A percentile compares a stretch with the other conserved stretches of the same genome.
Evolutionary conservation across 2,113 vertebrate species (phyloP).

Genomic region (Corythaixoides concolor): DNA sequence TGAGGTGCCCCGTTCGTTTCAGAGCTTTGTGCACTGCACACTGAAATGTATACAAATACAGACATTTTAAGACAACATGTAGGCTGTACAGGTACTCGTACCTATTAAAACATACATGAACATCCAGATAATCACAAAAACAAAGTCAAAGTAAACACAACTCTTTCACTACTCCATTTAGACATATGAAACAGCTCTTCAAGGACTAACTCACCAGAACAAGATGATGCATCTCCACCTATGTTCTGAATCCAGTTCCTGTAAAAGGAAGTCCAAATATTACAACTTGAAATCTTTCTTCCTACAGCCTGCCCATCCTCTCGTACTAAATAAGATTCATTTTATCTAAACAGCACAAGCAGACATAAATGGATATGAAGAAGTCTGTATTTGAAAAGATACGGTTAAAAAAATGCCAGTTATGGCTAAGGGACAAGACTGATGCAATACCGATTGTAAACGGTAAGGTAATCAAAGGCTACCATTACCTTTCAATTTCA

Average conservation of each 20-base stretch:
- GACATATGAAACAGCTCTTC: not conserved
- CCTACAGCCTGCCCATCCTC: not conserved
- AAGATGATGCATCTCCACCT: conserved; percentile 82
- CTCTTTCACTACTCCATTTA: not conserved
- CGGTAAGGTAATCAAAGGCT: not conserved
- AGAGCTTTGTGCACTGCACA: not conserved
- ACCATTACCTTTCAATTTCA: conserved; percentile 66
- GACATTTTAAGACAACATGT: conserved; percentile 8
- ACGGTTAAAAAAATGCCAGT: not conserved
- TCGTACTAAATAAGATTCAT: not conserved
- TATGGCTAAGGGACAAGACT: not conserved
- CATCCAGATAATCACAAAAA: not conserved
- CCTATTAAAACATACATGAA: not conserved
- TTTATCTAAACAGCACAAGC: not conserved
- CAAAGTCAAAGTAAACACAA: not conserved
- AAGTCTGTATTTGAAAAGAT: not conserved
- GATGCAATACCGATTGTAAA: not conserved
- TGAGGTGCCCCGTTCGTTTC: not conserved
- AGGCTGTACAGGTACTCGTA: not conserved
- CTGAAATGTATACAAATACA: conserved; percentile 21
- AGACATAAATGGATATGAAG: not conserved
- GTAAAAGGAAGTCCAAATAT: conserved; percentile 50
- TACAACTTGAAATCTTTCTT: not conserved
- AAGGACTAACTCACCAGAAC: conserved; percentile 76
- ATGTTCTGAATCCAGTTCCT: conserved; percentile 88